Conservation (phyloP, 1,140 invertebrate genomes). For the Dufourea novaeangliae region DNA sequence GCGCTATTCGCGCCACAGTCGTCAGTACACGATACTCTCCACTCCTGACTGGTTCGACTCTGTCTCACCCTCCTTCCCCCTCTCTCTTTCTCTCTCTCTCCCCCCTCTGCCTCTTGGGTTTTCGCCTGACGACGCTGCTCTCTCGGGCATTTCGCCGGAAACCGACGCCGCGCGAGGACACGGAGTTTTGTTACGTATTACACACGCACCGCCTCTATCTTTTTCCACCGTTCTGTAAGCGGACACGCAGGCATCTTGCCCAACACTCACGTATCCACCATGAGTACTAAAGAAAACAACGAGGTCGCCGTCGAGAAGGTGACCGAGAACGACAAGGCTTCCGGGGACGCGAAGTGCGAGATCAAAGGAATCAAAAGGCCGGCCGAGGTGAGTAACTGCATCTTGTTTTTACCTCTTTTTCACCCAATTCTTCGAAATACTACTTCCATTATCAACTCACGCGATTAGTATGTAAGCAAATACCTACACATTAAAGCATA, state of each 20-base stretch:
- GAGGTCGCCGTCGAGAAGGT: conserved; percentile 91
- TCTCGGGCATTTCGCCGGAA: conserved; percentile 81
- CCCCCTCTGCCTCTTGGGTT: conserved; percentile 56
- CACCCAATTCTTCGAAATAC: not conserved
- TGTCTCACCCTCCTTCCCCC: conserved; percentile 48
- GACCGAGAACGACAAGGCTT: conserved; percentile 88
- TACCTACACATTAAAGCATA: conserved; percentile 13
- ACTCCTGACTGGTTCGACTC: conserved; percentile 69
- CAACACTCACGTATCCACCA: conserved; percentile 72
- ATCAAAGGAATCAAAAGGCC: conserved; percentile 93
- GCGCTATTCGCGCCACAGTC: conserved; percentile 70
- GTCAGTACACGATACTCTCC: conserved; percentile 59
- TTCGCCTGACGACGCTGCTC: conserved; percentile 78
- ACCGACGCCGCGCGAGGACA: conserved; percentile 79
- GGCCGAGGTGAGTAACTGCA: conserved; percentile 90
- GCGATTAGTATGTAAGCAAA: conserved; percentile 19
- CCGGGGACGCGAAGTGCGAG: conserved; percentile 88
- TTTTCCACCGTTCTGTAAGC: conserved; percentile 53
- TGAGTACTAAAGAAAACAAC: conserved; percentile 93
- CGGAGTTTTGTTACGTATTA: conserved; percentile 60
- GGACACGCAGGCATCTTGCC: conserved; percentile 55
- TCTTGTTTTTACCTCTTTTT: conserved; percentile 13
- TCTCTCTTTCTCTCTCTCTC: conserved; percentile 44
- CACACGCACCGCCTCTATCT: conserved; percentile 33
- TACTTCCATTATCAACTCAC: not conserved